Evolutionary conservation across 2,797 vertebrate species (phyloP), one percentile per base, ranked within the genome.

Genomic region (Micromesistius poutassou): DNA sequence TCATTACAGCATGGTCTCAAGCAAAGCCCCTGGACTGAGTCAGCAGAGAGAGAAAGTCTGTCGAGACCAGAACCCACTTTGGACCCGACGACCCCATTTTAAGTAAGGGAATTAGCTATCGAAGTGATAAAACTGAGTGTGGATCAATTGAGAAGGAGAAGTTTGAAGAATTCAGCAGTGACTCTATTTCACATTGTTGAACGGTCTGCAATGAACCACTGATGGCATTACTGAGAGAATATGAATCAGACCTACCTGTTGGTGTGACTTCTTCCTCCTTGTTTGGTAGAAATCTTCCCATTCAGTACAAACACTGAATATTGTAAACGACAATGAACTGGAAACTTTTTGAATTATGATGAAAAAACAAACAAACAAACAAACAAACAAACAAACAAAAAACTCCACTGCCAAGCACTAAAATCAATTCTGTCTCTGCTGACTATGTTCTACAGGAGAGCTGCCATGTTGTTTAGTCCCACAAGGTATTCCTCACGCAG

Each of bases 401-500:
- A 87, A 73, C 66, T 1, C 25, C 35, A 66, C 66, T 76, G 75
- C 75, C 86, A 76, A 87, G 79, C 80, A 55, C 88, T 88, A 89
- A 46, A 83, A 88, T 86, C 79, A 36, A 74, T 77, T 36, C 73
- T n/a, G n/a, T n/a, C n/a, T n/a, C n/a, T n/a, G n/a, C n/a, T n/a
- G n/a, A n/a, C n/a, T 85, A 83, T 82, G 33, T 76, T 25, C 78
- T 85, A 89, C 66, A 40, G 70, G 72, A 79, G 76, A 72, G 30
- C 82, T 79, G 78, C 73, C 71, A 77, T 28, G 80, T 84, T 55
- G 78, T 78, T 74, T 12, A 76, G 78, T 66, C 86, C 81, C 87
- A 88, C 87, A 4, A 6, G 0, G 40, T 25, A 76, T 72, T 77
- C 80, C 72, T 91, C 89, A 94, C 79, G 87, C 91, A 1, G 92